These are phyloP conservation scores for Gobius niger DNA, from an alignment of 2,113 vertebrate species.

Conservation along the genomic window DNA sequence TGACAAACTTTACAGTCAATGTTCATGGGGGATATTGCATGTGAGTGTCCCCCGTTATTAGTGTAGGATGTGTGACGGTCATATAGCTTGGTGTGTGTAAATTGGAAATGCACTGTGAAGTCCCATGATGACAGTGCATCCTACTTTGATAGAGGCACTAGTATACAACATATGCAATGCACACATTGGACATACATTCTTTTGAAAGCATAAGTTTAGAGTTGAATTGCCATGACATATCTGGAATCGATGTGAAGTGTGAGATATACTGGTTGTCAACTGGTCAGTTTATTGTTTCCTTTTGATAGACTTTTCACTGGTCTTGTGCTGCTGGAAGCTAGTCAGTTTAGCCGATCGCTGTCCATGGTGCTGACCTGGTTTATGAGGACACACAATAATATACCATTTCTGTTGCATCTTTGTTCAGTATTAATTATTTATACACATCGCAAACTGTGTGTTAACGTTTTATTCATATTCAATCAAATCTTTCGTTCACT, in stretches of 20 bases:
- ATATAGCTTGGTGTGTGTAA: slow-evolving; percentile 32
- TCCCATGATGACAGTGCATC: background rate
- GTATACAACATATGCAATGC: too few relatives aligned
- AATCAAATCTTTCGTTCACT: too few relatives aligned
- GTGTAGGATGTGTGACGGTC: slow-evolving; percentile 1
- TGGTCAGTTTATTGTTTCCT: too few relatives aligned
- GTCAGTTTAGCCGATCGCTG: slow-evolving; percentile 12
- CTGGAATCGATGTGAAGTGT: too few relatives aligned
- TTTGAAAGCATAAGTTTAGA: background rate
- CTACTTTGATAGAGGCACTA: background rate
- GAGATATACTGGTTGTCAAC: too few relatives aligned
- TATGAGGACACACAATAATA: background rate
- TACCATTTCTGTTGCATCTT: background rate
- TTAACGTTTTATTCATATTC: too few relatives aligned
- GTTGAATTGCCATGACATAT: background rate
- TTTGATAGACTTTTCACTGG: too few relatives aligned
- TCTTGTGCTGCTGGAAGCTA: too few relatives aligned
- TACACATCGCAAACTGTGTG: too few relatives aligned
- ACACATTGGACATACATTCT: too few relatives aligned
- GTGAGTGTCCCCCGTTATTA: slow-evolving; percentile 13
- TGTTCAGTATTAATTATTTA: background rate
- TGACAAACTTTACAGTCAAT: slow-evolving; percentile 5
- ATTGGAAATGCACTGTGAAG: slow-evolving; percentile 6
- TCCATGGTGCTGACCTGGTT: slow-evolving; percentile 34
- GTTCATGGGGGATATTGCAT: slow-evolving; percentile 6